Conservation (phyloP, 2,888 invertebrate species). For the Cosmopolites sordidus region DNA sequence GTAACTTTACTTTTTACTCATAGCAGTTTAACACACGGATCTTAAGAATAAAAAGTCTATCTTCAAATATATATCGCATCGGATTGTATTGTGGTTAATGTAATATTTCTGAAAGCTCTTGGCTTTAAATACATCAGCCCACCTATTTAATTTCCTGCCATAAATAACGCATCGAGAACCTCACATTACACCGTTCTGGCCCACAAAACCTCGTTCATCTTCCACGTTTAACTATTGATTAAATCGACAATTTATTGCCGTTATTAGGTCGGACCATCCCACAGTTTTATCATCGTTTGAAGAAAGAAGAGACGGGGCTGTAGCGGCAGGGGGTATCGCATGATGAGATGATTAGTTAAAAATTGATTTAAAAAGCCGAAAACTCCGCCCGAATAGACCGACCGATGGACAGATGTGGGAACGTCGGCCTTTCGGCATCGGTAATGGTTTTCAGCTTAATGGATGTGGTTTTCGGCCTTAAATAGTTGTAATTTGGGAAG, state of each 20-base stretch:
- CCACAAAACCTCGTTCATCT: not conserved
- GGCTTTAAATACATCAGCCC: no score
- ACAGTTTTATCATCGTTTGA: constrained; percentile 26
- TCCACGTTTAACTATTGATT: constrained; percentile 16
- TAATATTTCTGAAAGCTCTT: no score
- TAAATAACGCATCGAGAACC: no score
- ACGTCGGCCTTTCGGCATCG: no score
- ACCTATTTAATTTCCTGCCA: no score
- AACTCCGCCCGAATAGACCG: not conserved
- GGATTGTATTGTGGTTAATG: no score
- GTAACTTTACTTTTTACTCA: no score
- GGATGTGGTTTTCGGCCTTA: not conserved
- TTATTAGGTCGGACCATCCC: constrained; percentile 17
- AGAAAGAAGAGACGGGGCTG: constrained; percentile 7
- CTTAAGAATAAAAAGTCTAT: no score
- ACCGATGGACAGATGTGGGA: not conserved
- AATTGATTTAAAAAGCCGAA: constrained; percentile 15
- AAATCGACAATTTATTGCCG: constrained; percentile 18
- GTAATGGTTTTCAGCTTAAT: not conserved
- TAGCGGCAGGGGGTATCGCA: not conserved
- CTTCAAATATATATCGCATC: no score
- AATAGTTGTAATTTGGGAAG: not conserved
- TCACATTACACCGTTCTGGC: not conserved
- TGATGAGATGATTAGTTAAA: constrained; percentile 9
- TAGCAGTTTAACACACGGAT: no score